phyloP scores from a whole-genome alignment of 2,797 vertebrate genomes.

The Acanthopagrus latus region DNA sequence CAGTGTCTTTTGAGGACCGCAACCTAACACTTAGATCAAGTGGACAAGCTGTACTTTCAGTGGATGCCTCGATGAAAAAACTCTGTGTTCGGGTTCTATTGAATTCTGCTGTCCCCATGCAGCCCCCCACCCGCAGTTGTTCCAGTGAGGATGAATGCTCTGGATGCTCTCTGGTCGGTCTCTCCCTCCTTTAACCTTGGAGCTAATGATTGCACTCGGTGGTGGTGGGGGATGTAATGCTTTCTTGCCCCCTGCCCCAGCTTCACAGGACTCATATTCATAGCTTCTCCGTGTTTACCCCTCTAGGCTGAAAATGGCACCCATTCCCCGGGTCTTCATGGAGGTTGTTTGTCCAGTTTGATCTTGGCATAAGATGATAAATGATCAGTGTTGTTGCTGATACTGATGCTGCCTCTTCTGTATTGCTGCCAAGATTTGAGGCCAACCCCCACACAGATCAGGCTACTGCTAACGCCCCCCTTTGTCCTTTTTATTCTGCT shows the following conservation, averaged over 20 bases:
- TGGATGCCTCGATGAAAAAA: constrained; percentile 24
- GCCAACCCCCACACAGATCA: constrained; percentile 57
- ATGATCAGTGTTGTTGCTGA: constrained; percentile 67
- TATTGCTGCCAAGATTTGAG: constrained; percentile 57
- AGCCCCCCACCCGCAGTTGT: constrained; percentile 33
- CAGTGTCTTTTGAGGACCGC: constrained; percentile 22
- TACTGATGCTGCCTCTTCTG: constrained; percentile 59
- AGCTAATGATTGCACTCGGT: constrained; percentile 71
- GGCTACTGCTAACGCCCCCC: constrained; percentile 30
- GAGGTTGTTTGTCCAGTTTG: constrained; percentile 77
- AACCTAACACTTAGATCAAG: constrained; percentile 22
- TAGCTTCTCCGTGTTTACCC: constrained; percentile 66
- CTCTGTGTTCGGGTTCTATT: constrained; percentile 18
- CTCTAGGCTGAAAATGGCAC: constrained; percentile 63
- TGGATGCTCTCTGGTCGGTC: constrained; percentile 41
- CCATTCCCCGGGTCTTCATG: constrained; percentile 63
- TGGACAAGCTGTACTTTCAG: constrained; percentile 22
- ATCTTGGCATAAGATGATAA: constrained; percentile 74
- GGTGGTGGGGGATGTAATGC: constrained; percentile 54
- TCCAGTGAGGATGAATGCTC: constrained; percentile 63
- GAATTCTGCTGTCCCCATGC: constrained; percentile 19
- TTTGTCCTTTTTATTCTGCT: constrained; percentile 37
- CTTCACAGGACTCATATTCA: constrained; percentile 53
- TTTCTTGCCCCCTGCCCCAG: constrained; percentile 54
- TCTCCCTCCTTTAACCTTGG: constrained; percentile 61